Conservation (phyloP, 2,113 vertebrate species). For the Scophthalmus maximus region DNA sequence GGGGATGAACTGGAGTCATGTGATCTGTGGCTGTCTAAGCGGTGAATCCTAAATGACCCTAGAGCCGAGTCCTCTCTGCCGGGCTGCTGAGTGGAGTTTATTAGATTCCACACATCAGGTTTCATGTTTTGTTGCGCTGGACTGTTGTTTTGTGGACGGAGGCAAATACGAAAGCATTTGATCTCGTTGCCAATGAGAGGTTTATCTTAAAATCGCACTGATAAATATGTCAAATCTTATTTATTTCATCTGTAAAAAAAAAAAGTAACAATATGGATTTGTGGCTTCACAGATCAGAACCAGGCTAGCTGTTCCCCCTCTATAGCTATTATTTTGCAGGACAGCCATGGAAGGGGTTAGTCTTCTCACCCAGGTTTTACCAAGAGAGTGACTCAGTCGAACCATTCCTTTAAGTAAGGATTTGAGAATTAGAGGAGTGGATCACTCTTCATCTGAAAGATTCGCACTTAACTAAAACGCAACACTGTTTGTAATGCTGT, state of each 20-base stretch:
- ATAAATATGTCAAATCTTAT: background rate
- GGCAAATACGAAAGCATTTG: constrained; percentile 4
- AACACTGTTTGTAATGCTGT: background rate
- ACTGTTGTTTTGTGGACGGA: constrained; percentile 1
- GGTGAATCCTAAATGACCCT: constrained; percentile 28
- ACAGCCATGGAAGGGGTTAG: background rate
- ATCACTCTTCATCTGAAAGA: too few species aligned
- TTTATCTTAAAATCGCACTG: background rate
- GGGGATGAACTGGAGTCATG: constrained; percentile 11
- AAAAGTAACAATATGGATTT: too few species aligned
- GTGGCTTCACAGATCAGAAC: too few species aligned
- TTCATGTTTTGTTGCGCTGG: constrained; percentile 13
- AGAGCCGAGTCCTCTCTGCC: constrained; percentile 10
- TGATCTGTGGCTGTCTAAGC: constrained; percentile 29
- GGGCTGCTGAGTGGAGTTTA: constrained; percentile 21
- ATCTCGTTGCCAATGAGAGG: background rate
- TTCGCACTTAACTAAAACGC: too few species aligned
- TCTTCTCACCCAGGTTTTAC: background rate
- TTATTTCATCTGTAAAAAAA: too few species aligned
- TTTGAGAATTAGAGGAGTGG: background rate
- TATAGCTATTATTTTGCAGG: too few species aligned
- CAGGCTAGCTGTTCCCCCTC: background rate
- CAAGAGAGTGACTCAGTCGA: too few species aligned
- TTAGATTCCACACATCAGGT: constrained; percentile 29
- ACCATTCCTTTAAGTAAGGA: background rate